phyloP scores from a whole-genome alignment of 2,888 invertebrate genomes.

The Pandemis corylana region DNA sequence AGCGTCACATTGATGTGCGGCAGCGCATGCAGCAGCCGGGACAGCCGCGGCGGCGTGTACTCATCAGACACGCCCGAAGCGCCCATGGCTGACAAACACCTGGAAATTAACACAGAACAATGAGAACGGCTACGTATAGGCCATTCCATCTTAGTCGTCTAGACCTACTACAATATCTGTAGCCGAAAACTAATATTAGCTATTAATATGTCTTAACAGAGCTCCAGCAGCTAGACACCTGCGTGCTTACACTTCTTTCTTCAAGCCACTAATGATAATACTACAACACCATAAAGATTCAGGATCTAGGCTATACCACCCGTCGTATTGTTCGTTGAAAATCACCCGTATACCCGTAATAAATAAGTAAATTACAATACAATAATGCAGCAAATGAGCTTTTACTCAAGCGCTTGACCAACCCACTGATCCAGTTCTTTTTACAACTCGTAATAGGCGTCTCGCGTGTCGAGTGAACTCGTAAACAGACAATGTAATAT shows the following conservation, averaged over 20 bases:
- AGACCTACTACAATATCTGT: too few relatives aligned
- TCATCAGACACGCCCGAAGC: constrained; percentile 86
- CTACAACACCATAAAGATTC: too few relatives aligned
- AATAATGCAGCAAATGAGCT: constrained; percentile 17
- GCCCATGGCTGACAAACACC: constrained; percentile 75
- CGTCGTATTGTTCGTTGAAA: not conserved
- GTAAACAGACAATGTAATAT: constrained; percentile 4
- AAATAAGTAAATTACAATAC: not conserved
- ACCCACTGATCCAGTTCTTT: constrained; percentile 19
- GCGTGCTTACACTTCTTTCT: too few relatives aligned
- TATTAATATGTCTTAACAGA: too few relatives aligned
- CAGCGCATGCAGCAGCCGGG: constrained; percentile 93
- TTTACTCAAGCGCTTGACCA: constrained; percentile 15
- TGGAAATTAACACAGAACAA: constrained; percentile 44
- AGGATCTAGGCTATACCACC: not conserved
- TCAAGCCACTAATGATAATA: too few relatives aligned
- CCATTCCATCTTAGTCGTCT: too few relatives aligned
- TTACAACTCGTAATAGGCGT: constrained; percentile 17
- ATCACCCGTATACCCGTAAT: not conserved
- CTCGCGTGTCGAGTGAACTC: constrained; percentile 22
- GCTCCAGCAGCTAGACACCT: too few relatives aligned
- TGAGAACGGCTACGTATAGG: too few relatives aligned
- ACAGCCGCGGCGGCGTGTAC: constrained; percentile 94
- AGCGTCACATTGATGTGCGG: constrained; percentile 97
- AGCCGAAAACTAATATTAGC: too few relatives aligned